Evolutionary conservation across 2,888 invertebrate genomes (phyloP).

Genomic region (Sesia apiformis): DNA sequence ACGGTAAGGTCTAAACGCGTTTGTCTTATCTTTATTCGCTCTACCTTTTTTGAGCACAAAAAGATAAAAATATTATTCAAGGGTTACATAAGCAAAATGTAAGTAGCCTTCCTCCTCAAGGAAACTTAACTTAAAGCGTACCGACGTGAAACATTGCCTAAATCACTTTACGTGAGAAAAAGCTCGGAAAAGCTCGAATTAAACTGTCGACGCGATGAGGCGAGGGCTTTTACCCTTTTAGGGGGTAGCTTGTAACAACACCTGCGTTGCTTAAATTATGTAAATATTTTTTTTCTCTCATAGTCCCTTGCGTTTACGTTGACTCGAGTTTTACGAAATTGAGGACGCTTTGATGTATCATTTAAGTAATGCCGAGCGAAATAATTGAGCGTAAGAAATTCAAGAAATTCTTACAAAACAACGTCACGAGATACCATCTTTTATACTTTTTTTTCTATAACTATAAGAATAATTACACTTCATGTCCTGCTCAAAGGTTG

Average conservation of each 20-base stretch:
- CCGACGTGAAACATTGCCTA: conserved; percentile 5
- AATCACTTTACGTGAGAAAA: conserved; percentile 17
- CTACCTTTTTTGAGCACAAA: too few species aligned
- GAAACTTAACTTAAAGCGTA: not conserved
- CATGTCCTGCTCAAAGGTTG: too few species aligned
- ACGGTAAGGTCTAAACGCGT: too few species aligned
- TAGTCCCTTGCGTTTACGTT: conserved; percentile 29
- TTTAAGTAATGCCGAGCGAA: not conserved
- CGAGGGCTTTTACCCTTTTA: conserved; percentile 40
- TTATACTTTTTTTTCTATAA: too few species aligned
- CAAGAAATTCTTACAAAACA: too few species aligned
- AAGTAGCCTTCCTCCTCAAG: not conserved
- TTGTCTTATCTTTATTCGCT: too few species aligned
- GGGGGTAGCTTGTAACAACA: conserved; percentile 21
- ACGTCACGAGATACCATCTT: too few species aligned
- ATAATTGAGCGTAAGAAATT: not conserved
- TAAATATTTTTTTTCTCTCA: conserved; percentile 44
- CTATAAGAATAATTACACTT: too few species aligned
- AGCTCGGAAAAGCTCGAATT: conserved; percentile 17
- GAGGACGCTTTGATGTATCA: conserved; percentile 16
- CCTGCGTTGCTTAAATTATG: conserved; percentile 50
- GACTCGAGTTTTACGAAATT: conserved; percentile 9
- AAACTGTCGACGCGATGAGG: conserved; percentile 16
- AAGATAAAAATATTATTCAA: not conserved
- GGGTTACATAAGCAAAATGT: not conserved